Base-by-base conservation (phyloP, 2,797 vertebrate genomes). In the Naso thynnoides region DNA sequence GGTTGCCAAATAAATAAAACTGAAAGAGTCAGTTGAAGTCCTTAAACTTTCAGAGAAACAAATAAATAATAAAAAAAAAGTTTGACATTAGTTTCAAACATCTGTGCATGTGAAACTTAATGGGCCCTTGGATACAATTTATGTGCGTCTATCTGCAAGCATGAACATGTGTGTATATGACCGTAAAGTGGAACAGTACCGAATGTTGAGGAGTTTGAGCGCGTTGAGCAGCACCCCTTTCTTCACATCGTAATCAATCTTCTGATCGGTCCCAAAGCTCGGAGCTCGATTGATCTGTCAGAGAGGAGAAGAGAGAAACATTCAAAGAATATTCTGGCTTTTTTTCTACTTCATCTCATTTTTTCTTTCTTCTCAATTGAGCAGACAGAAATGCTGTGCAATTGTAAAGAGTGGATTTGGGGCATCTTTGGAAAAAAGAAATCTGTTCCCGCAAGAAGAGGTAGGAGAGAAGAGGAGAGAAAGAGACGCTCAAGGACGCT, bases 241-340 rank as follows among this genome's bases (percentile, higher is more conserved):
- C 93, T 99, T 99, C 76, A 99, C 97, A 79, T 98, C 97, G 58
- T 96, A 96, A 94, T 99, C 98, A 92, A 99, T 98, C 95, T 97
- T 99, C 94, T 99, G 98, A 92, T 99, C 97, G 0, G 97, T 99
- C 89, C 98, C 98, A 88, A 99, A 99, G 92, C 98, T 99, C 38
- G 98, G 98, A 11, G 98, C 97, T 77, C 98, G 96, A 95, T 99
- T 99, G 93, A 99, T 98, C 98, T 99, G 93, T 70, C 89, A 90
- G 90, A 82, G 86, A 88, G 64, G 0, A 68, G 79, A 84, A 63
- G 68, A 79, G 68, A 80, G 70, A 85, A 66, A 72, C 73, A 79
- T 73, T 89, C 47, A 82, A 69, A 78, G 68, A 70, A 63, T 59
- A 72, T 64, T 76, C 42, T 45, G 15, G 0, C 6, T 73, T 42